Evolutionary conservation across 2,113 vertebrate species (phyloP), one percentile per base, ranked within the genome.

Genomic region (Okapia johnstoni): DNA sequence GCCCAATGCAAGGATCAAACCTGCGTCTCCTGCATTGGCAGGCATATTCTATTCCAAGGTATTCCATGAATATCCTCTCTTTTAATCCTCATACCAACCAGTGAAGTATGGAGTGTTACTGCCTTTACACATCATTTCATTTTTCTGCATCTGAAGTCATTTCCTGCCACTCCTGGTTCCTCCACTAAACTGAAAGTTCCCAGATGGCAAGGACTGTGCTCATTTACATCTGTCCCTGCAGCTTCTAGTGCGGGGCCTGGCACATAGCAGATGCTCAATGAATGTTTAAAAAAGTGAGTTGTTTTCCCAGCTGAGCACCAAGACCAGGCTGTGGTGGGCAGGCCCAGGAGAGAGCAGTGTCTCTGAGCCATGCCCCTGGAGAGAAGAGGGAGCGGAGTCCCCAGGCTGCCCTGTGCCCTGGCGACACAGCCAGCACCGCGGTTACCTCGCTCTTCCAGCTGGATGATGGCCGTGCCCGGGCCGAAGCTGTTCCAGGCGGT

Each of bases 401-500:
- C 26, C 26, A 13, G 85, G 79, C 52, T 3, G 6, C 30, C 55
- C 76, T 6, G 43, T 1, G 2, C 70, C 66, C 87, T 4, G 7
- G 66, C 7, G 21, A 40, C 48, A 23, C 16, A 36, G 66, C 5
- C 8, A 17, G 61, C 1, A 19, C 5, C 2, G 6, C 40, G 3
- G 66, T 93, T 97, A 99, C 99, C 99, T 25, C 85, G 99, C 98
- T 99, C 99, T 89, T 99, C 99, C 93, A 99, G 98, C 1, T 99
- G 98, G 98, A 99, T 99, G 98, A 99, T 99, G 99, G 99, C 99
- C 0, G 99, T 99, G 4, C 99, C 99, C 0, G 99, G 99, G 33
- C 99, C 99, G 0, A 99, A 99, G 58, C 99, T 97, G 97, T 99
- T 99, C 99, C 99, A 99, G 86, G 99, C 99, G 0, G 99, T 99